phyloP scores from a whole-genome alignment of 2,113 vertebrate genomes.

The Narcine bancroftii region DNA sequence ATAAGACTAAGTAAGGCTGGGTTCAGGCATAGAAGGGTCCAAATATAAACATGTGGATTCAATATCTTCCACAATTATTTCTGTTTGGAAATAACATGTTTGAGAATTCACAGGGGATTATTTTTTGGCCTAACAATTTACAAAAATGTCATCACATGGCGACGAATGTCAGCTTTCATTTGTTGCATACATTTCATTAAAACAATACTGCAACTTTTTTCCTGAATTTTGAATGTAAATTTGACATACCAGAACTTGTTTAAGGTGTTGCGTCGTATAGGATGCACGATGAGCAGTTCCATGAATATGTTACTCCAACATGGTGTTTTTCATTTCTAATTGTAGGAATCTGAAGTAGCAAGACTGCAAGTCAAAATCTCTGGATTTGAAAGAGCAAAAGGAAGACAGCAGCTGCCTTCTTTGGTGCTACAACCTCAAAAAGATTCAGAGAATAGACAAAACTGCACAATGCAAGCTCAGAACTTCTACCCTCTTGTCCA shows the following conservation, averaged over 20 bases:
- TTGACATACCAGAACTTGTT: not conserved
- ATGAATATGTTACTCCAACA: not conserved
- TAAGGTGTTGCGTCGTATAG: not conserved
- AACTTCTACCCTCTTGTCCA: conserved; percentile 41
- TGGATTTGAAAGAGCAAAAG: conserved; percentile 58
- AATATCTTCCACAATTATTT: not conserved
- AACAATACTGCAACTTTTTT: no score
- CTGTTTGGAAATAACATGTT: not conserved
- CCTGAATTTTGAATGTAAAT: not conserved
- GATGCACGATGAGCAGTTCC: not conserved
- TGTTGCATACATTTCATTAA: not conserved
- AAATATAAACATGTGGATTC: not conserved
- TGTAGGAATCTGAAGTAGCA: conserved; percentile 72
- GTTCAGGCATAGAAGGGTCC: not conserved
- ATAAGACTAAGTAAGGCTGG: not conserved
- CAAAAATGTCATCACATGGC: not conserved
- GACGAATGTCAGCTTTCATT: not conserved
- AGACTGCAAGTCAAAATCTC: conserved; percentile 69
- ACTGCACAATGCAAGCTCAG: conserved; percentile 40
- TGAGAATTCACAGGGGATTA: not conserved
- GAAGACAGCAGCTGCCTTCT: conserved; percentile 45
- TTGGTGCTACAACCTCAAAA: conserved; percentile 40
- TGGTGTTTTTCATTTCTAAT: not conserved
- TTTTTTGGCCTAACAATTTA: not conserved
- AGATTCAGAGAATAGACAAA: conserved; percentile 40